Evolutionary conservation across 2,113 vertebrate genomes (phyloP), one percentile per base, ranked within the genome.

Genomic region (Ciconia stormi): DNA sequence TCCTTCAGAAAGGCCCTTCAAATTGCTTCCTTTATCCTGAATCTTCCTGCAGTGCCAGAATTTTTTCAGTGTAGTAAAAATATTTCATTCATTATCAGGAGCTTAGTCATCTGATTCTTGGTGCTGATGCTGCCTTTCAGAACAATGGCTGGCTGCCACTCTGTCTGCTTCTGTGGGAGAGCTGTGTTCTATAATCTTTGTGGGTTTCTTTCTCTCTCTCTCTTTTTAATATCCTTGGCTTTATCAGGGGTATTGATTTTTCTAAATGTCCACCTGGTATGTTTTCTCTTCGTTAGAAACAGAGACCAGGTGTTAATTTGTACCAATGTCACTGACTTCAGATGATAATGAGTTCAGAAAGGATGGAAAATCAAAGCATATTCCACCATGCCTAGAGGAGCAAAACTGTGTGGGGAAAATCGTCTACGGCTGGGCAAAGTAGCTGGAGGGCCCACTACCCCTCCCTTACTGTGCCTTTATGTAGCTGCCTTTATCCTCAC

Each of bases 81-180:
- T 97, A 97, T 95, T 97, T 97, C 96, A 95, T 97, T 97, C 96
- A 97, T 95, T 94, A 95, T 91, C 88, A 94, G 63, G 74, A 96
- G 97, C 96, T 97, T 97, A 98, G 97, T 97, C 97, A 97, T 97
- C 95, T 96, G 96, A 97, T 97, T 97, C 93, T 89, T 76, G 73
- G 80, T 94, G 94, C 96, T 97, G 96, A 97, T 97, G 87, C 44
- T 79, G 94, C 87, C 91, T 95, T 90, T 95, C 8, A 2, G 94
- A 96, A 96, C 95, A 97, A 98, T 96, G 95, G 91, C 95, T 97
- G 94, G 93, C 95, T 97, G 95, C 97, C 96, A 88, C 93, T 96
- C 73, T 95, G 90, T 91, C 96, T 96, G 95, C 90, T 95, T 55
- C 86, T 94, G 85, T 55, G 59, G 67, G 82, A 95, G 85, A 92